These are phyloP conservation scores for Chrosomus eos DNA, from an alignment of 2,797 vertebrate species.

Conservation along the genomic window DNA sequence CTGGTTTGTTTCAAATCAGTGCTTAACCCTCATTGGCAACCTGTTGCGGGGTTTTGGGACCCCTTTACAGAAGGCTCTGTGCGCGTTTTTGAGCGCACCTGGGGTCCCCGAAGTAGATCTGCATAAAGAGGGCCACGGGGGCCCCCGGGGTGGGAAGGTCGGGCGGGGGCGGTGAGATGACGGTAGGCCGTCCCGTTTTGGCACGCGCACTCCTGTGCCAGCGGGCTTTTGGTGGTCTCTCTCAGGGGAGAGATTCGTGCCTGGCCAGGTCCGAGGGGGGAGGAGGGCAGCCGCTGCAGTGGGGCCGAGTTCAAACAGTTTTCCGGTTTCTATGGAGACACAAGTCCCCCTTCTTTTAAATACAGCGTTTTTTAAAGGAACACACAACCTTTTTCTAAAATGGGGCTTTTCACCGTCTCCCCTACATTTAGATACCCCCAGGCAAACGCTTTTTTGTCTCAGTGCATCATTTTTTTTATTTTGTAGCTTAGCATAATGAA, in stretches of 20 bases:
- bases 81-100: slow-evolving; percentile 74
- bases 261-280: slow-evolving; percentile 92
- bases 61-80: background rate
- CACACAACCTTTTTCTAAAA: no score
- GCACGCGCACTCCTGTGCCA: slow-evolving; percentile 89
- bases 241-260: slow-evolving; percentile 87
- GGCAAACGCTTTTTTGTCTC: no score
- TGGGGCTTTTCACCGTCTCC: no score
- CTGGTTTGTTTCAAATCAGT: background rate
- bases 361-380: no score
- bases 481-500: no score
- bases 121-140: slow-evolving; percentile 94
- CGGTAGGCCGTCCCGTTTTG: slow-evolving; percentile 92
- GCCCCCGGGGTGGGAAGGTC: slow-evolving; percentile 93
- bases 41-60: no score
- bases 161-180: slow-evolving; percentile 97
- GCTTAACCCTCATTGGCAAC: no score
- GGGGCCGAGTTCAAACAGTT: slow-evolving; percentile 93
- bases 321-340: slow-evolving; percentile 85
- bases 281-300: slow-evolving; percentile 94
- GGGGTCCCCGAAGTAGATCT: slow-evolving; percentile 98
- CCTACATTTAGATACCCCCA: no score
- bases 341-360: no score
- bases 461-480: no score
- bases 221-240: slow-evolving; percentile 92